phyloP scores from a whole-genome alignment of 1,140 invertebrate genomes.

The Pollicipes pollicipes region DNA sequence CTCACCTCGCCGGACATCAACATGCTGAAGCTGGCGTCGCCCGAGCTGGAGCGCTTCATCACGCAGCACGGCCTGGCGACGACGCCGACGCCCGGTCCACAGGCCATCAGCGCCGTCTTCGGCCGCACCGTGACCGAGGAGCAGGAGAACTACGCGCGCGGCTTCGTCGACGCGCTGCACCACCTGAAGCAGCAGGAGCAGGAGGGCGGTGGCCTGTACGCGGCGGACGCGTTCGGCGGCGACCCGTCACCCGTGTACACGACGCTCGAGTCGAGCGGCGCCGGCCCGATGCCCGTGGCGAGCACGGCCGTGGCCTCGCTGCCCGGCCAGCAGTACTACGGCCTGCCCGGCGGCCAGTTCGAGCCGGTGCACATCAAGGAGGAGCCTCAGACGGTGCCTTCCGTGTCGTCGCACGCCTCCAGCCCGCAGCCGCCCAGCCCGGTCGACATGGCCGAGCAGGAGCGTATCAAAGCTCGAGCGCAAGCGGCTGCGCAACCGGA shows the following conservation, averaged over 20 bases:
- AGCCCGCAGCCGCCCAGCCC: no score
- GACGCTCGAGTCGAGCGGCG: no score
- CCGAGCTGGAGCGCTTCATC: conserved; percentile 71
- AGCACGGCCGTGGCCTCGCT: no score
- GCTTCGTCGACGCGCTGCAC: conserved; percentile 81
- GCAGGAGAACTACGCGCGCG: conserved; percentile 74
- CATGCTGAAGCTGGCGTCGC: conserved; percentile 63
- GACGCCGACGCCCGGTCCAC: conserved; percentile 49
- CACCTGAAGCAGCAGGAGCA: conserved; percentile 42
- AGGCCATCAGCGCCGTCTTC: conserved; percentile 8
- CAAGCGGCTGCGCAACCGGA: conserved; percentile 81
- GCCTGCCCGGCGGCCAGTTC: no score
- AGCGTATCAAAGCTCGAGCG: conserved; percentile 86
- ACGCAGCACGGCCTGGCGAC: conserved; percentile 37
- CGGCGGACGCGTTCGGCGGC: no score
- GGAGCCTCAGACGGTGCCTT: no score
- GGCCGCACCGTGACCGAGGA: conserved; percentile 45
- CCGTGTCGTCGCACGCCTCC: no score
- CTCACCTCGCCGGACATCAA: conserved; percentile 66
- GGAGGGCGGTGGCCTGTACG: neutral
- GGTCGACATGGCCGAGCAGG: conserved; percentile 40
- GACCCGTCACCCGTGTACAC: no score
- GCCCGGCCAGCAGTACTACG: no score
- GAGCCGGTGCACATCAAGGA: no score
- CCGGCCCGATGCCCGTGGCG: no score